These are phyloP conservation scores for Micoletzkya japonica DNA, from an alignment of 2,888 invertebrate genomes.

Conservation along the genomic window DNA sequence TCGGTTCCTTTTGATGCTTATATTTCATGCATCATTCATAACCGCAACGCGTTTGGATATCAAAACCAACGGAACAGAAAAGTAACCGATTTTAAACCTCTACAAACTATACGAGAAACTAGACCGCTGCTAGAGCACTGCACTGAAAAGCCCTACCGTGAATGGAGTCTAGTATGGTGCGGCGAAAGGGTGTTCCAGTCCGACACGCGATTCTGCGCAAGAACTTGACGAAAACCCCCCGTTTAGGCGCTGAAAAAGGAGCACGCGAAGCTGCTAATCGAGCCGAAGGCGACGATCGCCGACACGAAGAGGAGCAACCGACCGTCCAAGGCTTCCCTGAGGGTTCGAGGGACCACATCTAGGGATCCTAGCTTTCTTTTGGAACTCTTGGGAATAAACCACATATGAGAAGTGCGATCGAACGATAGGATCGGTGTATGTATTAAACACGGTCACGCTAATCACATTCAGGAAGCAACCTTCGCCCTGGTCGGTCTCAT, in stretches of 20 bases:
- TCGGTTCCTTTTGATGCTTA: no score
- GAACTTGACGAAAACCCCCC: no score
- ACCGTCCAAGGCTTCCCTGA: constrained; percentile 35
- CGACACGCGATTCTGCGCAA: no score
- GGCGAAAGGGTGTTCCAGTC: no score
- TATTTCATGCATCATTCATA: no score
- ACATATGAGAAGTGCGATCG: no score
- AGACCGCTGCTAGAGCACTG: not conserved
- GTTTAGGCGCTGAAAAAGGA: constrained; percentile 47
- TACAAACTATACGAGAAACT: not conserved
- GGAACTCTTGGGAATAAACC: not conserved
- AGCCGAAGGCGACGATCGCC: constrained; percentile 28
- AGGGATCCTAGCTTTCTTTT: not conserved
- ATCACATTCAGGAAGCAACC: constrained; percentile 54
- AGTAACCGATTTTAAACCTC: no score
- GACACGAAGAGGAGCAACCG: constrained; percentile 32
- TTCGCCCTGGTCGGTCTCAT: constrained; percentile 58
- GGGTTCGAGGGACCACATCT: constrained; percentile 27
- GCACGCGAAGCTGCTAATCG: constrained; percentile 29
- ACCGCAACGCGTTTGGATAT: no score
- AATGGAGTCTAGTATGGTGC: no score
- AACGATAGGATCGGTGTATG: not conserved
- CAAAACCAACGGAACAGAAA: not conserved
- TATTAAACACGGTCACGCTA: not conserved
- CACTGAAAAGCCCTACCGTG: no score